A percentile compares a stretch with the other conserved stretches of the same genome.
These are phyloP conservation scores for Coracopsis vasa DNA, from an alignment of 2,113 vertebrate species.

Conservation along the genomic window DNA sequence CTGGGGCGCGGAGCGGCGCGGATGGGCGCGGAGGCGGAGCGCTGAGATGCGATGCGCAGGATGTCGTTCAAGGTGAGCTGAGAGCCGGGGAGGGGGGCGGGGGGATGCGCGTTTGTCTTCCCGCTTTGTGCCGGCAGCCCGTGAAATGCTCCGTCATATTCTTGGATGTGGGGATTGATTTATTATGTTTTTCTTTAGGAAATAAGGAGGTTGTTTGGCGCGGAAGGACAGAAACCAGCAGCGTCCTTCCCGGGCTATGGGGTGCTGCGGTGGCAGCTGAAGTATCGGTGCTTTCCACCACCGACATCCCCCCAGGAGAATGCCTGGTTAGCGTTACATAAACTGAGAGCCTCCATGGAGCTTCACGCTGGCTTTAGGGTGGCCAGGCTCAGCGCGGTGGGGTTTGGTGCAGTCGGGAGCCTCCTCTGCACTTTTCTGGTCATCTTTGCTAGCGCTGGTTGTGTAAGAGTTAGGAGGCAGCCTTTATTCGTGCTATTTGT, in stretches of 20 bases:
- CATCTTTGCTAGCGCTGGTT: not conserved
- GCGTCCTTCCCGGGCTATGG: not conserved
- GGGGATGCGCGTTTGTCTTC: not conserved
- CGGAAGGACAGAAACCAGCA: not conserved
- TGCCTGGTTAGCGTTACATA: not conserved
- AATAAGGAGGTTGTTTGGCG: not conserved
- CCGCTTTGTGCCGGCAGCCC: not conserved
- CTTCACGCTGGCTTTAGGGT: not conserved
- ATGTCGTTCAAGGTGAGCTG: constrained; percentile 60
- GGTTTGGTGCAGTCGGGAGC: not conserved
- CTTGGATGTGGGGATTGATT: not conserved
- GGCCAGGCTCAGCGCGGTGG: not conserved
- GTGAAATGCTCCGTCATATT: not conserved
- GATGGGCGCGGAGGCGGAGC: not conserved
- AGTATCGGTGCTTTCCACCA: not conserved
- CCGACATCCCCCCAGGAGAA: not conserved
- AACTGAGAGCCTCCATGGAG: not conserved
- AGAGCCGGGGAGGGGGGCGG: not conserved
- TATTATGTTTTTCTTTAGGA: not conserved
- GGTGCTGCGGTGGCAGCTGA: not conserved
- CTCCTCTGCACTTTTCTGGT: not conserved
- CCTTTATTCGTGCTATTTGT: not conserved
- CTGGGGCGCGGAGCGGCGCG: not conserved
- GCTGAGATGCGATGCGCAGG: constrained; percentile 13
- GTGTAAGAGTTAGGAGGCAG: not conserved